A percentile compares a stretch with the other conserved stretches of the same genome.
These are phyloP conservation scores for Horisme vitalbata DNA, from an alignment of 2,888 invertebrate species.

Conservation along the genomic window DNA sequence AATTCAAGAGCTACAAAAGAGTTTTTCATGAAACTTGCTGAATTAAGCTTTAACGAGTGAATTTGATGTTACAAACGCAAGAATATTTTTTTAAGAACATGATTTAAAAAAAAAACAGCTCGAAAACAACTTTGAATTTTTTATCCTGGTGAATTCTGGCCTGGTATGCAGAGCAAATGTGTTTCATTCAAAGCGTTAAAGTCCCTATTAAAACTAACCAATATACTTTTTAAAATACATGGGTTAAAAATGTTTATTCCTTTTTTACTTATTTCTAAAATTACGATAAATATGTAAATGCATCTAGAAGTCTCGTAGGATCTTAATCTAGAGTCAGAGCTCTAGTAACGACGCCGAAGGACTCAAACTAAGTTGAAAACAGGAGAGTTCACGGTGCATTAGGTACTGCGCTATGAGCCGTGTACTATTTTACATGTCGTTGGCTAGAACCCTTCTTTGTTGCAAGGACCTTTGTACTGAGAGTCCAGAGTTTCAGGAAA, in stretches of 20 bases:
- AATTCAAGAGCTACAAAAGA: constrained; percentile 15
- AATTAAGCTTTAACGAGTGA: constrained; percentile 7
- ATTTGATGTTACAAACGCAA: background rate
- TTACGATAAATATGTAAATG: no score
- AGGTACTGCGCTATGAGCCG: constrained; percentile 3
- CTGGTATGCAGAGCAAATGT: no score
- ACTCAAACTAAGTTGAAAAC: background rate
- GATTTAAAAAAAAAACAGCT: no score
- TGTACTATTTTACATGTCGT: background rate
- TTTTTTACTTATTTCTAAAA: no score
- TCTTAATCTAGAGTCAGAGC: background rate
- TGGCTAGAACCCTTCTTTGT: background rate
- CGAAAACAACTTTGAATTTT: no score
- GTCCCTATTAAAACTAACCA: no score
- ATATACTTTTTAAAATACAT: no score
- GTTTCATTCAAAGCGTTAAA: no score
- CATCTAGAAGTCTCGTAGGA: no score
- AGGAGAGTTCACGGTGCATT: background rate
- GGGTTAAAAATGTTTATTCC: no score
- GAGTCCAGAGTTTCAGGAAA: background rate
- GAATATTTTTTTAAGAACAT: no score
- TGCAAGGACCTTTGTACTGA: background rate
- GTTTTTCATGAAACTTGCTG: constrained; percentile 3
- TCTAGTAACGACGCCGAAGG: background rate
- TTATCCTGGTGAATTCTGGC: no score